Base-by-base conservation (phyloP, 2,113 vertebrate genomes). In the Tenrec ecaudatus region DNA sequence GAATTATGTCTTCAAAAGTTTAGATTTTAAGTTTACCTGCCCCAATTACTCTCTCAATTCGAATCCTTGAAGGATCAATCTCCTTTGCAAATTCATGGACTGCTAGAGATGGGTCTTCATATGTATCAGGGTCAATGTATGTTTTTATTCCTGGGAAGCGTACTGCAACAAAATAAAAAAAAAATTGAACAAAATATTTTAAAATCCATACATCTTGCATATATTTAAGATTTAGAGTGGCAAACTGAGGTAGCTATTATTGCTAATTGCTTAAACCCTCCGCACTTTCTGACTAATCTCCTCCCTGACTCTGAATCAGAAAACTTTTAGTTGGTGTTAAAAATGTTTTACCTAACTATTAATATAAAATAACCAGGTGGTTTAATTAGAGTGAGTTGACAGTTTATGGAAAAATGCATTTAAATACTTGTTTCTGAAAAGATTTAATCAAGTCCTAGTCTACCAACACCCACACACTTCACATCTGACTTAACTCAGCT, bases 71-170 rank as follows among this genome's bases (percentile, higher is more conserved):
- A 3, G 99, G 99, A 96, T 99, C 99, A 86, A 99, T 99, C 97
- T 99, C 99, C 96, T 99, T 99, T 96, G 99, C 99, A 98, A 99
- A 99, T 93, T 99, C 99, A 87, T 99, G 99, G 89, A 99, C 98
- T 36, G 99, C 99, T 96, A 99, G 98, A 2, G 98, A 98, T 78
- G 99, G 99, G 89, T 99, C 99, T 97, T 99, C 99, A 36, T 99
- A 99, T 0, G 99, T 99, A 69, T 99, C 99, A 78, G 99, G 99
- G 98, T 99, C 99, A 94, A 99, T 98, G 19, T 99, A 99, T 8
- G 99, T 99, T 98, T 99, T 99, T 94, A 99, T 97, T 86, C 99
- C 99, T 0, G 99, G 99, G 92, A 98, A 98, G 82, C 93, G 98
- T 66, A 99, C 99, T 99, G 97, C 40, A 98, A 97, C 85, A 96